Evolutionary conservation across 2,797 vertebrate genomes (phyloP), one percentile per base, ranked within the genome.

Genomic region (Simalia tracyae): DNA sequence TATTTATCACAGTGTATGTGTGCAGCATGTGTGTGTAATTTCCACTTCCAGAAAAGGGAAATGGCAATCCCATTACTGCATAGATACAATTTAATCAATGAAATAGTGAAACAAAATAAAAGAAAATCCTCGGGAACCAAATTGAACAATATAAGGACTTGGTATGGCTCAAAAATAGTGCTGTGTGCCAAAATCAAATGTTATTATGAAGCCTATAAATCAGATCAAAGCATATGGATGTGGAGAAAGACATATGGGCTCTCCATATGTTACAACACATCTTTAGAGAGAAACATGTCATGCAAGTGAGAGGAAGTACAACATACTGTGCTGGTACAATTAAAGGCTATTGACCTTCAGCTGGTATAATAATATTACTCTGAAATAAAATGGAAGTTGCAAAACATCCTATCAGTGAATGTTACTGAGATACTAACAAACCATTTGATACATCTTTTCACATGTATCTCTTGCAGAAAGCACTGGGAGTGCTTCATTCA

Each of bases 221-320:
- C n/a, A 95, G 95, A 95, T 93, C 85, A 92, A 94, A 96, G 28
- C 97, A 97, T 96, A 97, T 97, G 96, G 95, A 91, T 95, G 87
- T 94, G 1, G 46, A 96, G 92, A 19, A 94, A 97, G 97, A 50
- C 97, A 97, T 97, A 97, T 91, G 96, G 94, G 1, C 92, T 36
- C 87, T 95, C 90, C 96, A 96, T 97, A 97, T 97, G 96, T 93
- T 96, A 89, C 94, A 96, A 84, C 91, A 63, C 96, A 93, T 97
- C 93, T 97, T 97, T 94, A 96, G 66, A 94, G 95, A 93, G 94
- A 95, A 95, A n/a, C 76, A 84, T 91, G 31, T 50, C 50, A n/a
- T 61, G 24, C 84, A 92, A 94, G 94, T 96, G 93, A 94, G 94
- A 91, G 90, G 92, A 95, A 96, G 91, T 91, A 57, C 84, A 94